Percentiles rank a stretch among this genome's conserved stretches.
phyloP scores from a whole-genome alignment of 1,140 invertebrate genomes.

The Penaeus vannamei region DNA sequence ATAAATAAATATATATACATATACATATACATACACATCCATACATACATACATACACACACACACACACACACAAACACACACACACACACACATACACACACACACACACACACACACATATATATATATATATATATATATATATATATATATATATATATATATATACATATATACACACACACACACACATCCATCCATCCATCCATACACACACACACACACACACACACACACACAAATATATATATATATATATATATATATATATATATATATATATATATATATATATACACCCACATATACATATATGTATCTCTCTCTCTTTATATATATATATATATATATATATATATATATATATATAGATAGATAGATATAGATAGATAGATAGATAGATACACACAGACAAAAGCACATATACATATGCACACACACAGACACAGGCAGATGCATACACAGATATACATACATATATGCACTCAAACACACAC shows the following conservation, averaged over 20 bases:
- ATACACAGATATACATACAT: too few relatives aligned
- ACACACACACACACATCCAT: too few relatives aligned
- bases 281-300: too few relatives aligned
- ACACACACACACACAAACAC: neutral
- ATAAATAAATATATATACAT: slow-evolving; percentile 23
- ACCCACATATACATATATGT: neutral
- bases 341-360: slow-evolving; percentile 33
- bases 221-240: too few relatives aligned
- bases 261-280: slow-evolving; percentile 24
- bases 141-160: neutral
- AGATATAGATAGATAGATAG: too few relatives aligned
- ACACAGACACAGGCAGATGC: too few relatives aligned
- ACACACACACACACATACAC: neutral
- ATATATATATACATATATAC: neutral
- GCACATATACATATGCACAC: too few relatives aligned
- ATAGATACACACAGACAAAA: too few relatives aligned
- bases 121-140: slow-evolving; percentile 17
- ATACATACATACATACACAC: slow-evolving; percentile 26
- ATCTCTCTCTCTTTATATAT: slow-evolving; percentile 1
- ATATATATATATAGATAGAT: slow-evolving; percentile 7
- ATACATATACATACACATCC: neutral
- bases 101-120: neutral
- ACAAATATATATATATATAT: neutral
- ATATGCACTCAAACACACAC: too few relatives aligned
- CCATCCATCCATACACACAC: too few relatives aligned